phyloP scores from a whole-genome alignment of 1,140 invertebrate genomes.

The Anoplophora glabripennis region DNA sequence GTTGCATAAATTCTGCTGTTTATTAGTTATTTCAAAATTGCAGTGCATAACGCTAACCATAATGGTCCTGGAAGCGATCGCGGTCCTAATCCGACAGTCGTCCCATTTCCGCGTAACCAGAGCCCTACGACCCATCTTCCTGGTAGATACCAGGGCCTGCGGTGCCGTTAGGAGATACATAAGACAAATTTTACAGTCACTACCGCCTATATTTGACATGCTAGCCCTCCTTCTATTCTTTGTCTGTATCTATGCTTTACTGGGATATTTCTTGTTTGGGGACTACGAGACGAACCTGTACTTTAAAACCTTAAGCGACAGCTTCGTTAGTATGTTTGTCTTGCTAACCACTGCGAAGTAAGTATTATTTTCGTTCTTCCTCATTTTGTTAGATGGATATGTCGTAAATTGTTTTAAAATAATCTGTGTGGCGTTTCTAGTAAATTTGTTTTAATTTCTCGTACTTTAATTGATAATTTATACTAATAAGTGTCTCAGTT shows the following conservation, averaged over 20 bases:
- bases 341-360: conserved; percentile 90
- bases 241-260: conserved; percentile 77
- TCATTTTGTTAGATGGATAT: too few relatives aligned
- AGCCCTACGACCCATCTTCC: conserved; percentile 83
- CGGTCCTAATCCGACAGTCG: conserved; percentile 76
- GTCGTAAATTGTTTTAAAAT: neutral
- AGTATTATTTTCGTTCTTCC: conserved; percentile 51
- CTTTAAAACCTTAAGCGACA: conserved; percentile 75
- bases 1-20: too few relatives aligned
- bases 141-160: conserved; percentile 84
- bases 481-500: conserved; percentile 55
- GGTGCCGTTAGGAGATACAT: conserved; percentile 71
- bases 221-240: conserved; percentile 81
- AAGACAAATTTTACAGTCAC: conserved; percentile 74
- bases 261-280: conserved; percentile 82
- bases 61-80: conserved; percentile 82
- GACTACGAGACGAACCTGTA: conserved; percentile 70
- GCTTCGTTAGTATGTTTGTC: conserved; percentile 87
- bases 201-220: conserved; percentile 89
- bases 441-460: neutral
- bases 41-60: conserved; percentile 74
- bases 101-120: conserved; percentile 86
- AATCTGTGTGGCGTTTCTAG: neutral
- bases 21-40: conserved; percentile 33
- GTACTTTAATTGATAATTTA: conserved; percentile 20